Base-by-base conservation (phyloP, 2,888 invertebrate species). In the Dryomyza anilis region DNA sequence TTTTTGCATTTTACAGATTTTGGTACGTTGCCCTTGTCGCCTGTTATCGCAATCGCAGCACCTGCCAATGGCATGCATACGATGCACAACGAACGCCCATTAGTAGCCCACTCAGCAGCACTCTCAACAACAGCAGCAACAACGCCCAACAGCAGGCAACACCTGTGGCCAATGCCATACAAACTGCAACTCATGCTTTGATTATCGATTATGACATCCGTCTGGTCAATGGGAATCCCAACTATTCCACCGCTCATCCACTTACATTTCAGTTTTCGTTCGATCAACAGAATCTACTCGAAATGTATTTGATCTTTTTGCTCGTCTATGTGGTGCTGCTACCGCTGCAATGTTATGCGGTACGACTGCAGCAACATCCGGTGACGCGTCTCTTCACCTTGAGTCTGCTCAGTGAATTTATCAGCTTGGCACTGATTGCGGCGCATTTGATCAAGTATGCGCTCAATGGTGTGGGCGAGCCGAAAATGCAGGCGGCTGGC, bases 1-100 rank as follows among this genome's bases (percentile, higher is more conserved):
- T n/a, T n/a, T n/a, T n/a, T n/a, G n/a, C n/a, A n/a, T 52, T 55
- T 84, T 82, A 36, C 82, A 95, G 95, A 78, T 97, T 96, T 84
- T 97, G 96, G 96, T 98, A 97, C 84, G 87, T 98, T 68, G 96
- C 96, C 69, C 86, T 98, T 84, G 96, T 96, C 33, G 91, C 97
- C 25, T 98, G 98, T 83, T 93, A 93, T 79, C 87, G 93, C 68
- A 90, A 95, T 79, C 88, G 87, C 65, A 87, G 86, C 4, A 89
- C 90, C 1, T 96, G 96, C 77, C 86, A 90, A 67, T 96, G 96
- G 96, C 91, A 91, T 73, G 88, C 94, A 74, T 91, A 91, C 69
- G 85, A 87, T 69, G 74, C 72, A 58, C 52, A 63, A 76, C 59
- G 69, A 73, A 30, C 64, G 61, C 19, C 53, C 45, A 55, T 36